Evolutionary conservation across 2,888 invertebrate species (phyloP).

Genomic region (Pseudeuparius sepicola): DNA sequence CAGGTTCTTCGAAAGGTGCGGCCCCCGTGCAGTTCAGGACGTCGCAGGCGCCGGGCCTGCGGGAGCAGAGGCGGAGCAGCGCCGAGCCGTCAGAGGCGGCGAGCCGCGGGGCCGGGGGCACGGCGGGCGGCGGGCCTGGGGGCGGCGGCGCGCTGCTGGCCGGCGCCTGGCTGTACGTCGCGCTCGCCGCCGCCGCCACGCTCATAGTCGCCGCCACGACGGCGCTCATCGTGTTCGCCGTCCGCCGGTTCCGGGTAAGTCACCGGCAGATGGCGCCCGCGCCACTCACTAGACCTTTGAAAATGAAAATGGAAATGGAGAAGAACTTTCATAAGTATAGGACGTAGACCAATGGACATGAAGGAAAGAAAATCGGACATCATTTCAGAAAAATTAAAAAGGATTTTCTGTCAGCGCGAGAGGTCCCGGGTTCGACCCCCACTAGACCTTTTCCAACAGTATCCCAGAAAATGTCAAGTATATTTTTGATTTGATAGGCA

Average conservation of each 20-base stretch:
- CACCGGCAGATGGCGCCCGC: too few relatives aligned
- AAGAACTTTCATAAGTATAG: too few relatives aligned
- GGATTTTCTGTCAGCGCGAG: too few relatives aligned
- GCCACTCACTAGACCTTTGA: too few relatives aligned
- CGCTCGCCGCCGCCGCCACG: constrained; percentile 37
- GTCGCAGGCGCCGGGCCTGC: constrained; percentile 40
- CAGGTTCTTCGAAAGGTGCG: constrained; percentile 36
- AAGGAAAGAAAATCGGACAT: too few relatives aligned
- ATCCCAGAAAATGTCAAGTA: too few relatives aligned
- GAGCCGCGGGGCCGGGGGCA: constrained; percentile 20
- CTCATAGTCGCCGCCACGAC: constrained; percentile 37
- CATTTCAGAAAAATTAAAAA: too few relatives aligned
- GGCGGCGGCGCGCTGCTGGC: constrained; percentile 10
- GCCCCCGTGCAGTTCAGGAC: constrained; percentile 40
- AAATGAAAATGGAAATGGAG: too few relatives aligned
- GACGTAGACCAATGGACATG: too few relatives aligned
- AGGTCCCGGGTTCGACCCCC: too few relatives aligned
- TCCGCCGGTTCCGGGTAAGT: constrained; percentile 34
- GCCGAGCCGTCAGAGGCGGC: constrained; percentile 33
- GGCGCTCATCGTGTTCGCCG: constrained; percentile 35
- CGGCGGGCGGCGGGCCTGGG: constrained; percentile 35
- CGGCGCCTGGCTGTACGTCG: constrained; percentile 37
- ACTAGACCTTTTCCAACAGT: too few relatives aligned
- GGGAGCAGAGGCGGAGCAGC: constrained; percentile 39
- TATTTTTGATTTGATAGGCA: too few relatives aligned